Evolutionary conservation across 1,140 invertebrate genomes (phyloP), one percentile per base, ranked within the genome.

Genomic region (Mercenaria mercenaria): DNA sequence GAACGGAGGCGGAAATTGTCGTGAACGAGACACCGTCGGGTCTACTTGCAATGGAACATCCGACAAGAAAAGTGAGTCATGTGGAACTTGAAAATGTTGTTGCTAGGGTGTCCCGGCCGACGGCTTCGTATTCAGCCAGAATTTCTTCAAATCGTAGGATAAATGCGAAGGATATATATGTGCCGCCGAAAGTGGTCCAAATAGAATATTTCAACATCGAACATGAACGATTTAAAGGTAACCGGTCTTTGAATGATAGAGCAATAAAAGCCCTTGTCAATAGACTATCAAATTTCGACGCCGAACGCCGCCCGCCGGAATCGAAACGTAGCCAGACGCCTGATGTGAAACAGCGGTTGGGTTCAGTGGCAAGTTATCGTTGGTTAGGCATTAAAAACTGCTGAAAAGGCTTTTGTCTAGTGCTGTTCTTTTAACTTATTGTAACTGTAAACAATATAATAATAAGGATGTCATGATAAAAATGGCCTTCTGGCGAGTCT

Each of bases 1-100:
- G 86, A n/a, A 88, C 86, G 76, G 86, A 88, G n/a, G 59, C 86
- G 18, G 86, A 88, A 6, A 67, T 88, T 47, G 50, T 80, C 41
- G 74, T 88, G 26, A 80, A 67, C 39, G 74, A 80, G 50, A 88
- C 64, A 32, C 76, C 86, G 61, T 50, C 86, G 1, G 86, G 76
- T 6, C 41, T 88, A 13, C 59, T 88, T 13, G 86, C 74, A 37
- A 77, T 77, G 59, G 86, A 80, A 26, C 39, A 56, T 39, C 86
- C 74, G 26, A 32, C 72, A 18, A 76, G 76, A n/a, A 79, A 77
- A 80, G 61, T 88, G 20, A 80, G 76, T 67, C 86, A 41, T 29
- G n/a, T 64, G 41, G 74, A 88, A 50, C 20, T 80, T 3, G 86
- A 88, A 47, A 80, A 67, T 37, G 74, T 88, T 18, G 47, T 88